Base-by-base conservation (phyloP, 2,113 vertebrate genomes). In the Cochlearius cochlearius region DNA sequence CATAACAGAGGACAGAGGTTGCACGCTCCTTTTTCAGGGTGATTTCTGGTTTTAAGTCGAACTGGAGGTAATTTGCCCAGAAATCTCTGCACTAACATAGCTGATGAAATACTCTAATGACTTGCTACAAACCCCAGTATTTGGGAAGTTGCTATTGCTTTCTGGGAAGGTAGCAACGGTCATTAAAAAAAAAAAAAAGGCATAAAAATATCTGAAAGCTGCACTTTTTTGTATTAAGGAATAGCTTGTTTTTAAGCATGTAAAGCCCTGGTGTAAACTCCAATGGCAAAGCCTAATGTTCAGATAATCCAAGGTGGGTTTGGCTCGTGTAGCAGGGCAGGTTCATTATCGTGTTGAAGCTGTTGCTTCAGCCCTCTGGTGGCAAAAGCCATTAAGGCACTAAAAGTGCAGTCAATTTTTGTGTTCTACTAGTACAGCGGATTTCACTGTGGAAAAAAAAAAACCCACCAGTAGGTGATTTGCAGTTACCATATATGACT, bases 341-440 rank as follows among this genome's bases (percentile, higher is more conserved):
- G 29, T 23, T 59, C 29, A 1, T 41, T 10, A 8, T 5, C 8
- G 2, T 0, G 19, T 16, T 15, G 39, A 62, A 63, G 52, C 15
- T 52, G 19, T 8, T 79, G n/a, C 29, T 76, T 41, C 58, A 62
- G 86, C 96, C 92, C 53, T 79, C 95, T 87, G 19, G 86, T 85
- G 94, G 80, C 22, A 49, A 75, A 53, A 68, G 36, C 12, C 45
- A 26, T 23, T 4, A 56, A 68, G 15, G 15, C 16, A 53, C 15
- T 13, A 1, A 27, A 53, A 92, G 20, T 12, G 55, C 52, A 17
- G 32, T 1, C 2, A 10, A 0, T n/a, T 58, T 39, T 53, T 10
- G 6, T 21, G 20, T 45, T 63, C 27, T 52, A 3, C 11, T 26
- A 6, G 2, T 11, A 16, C 0, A 26, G 36, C 0, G 1, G 29